Evolutionary conservation across 2,797 vertebrate species (phyloP), one percentile per base, ranked within the genome.

Genomic region (Cyclura pinguis): DNA sequence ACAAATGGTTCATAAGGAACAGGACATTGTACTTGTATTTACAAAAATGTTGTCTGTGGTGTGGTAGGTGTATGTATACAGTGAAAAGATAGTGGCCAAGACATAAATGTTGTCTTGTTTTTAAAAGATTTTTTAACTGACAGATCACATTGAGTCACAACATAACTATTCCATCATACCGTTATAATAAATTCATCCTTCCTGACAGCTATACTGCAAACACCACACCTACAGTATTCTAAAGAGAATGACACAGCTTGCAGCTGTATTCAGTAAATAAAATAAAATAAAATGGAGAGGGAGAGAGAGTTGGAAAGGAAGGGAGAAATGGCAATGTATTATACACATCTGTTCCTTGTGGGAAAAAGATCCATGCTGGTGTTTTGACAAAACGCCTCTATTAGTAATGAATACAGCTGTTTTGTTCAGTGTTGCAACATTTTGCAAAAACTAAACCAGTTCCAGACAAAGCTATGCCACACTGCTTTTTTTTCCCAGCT

Each of bases 331-430:
- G 94, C 93, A 92, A 57, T 2, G 38, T 80, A 47, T 93, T 91
- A 35, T 59, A 80, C 91, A 96, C 95, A 96, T 94, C 95, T 96
- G 96, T 69, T 92, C 87, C 42, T 90, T 91, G 94, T 89, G 95
- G 94, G 94, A 90, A 93, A 93, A 93, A 80, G 38, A 93, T 87
- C 90, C 90, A n/a, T 90, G 84, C 86, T 93, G 93, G 88, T 96
- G 93, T 93, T 95, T 94, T 95, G 96, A 96, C 95, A 91, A 93
- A 96, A 92, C 91, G 91, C 85, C 94, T 97, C 93, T 92, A 94
- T 96, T 96, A 97, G 93, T 93, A 96, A 96, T 62, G 92, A 96
- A 95, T 93, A 96, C 96, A 97, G 96, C 96, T 97, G 96, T 96
- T 96, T 91, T 86, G 47, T 76, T 92, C 92, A 88, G 89, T 92